phyloP scores from a whole-genome alignment of 2,113 vertebrate species.

The Oceanodroma tethys region DNA sequence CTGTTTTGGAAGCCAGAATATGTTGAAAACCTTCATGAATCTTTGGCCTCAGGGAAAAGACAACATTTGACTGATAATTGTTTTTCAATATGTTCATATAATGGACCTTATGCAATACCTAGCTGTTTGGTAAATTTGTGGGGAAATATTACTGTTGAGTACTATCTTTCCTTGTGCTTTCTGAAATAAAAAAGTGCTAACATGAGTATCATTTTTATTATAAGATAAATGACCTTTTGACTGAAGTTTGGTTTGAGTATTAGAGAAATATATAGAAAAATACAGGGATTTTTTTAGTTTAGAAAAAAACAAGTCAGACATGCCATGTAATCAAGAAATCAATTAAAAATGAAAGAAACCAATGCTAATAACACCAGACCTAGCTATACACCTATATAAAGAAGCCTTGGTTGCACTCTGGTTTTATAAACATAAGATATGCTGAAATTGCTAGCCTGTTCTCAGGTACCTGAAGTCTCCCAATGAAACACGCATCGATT shows the following conservation, averaged over 20 bases:
- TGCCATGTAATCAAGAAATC: neutral
- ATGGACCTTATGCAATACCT: neutral
- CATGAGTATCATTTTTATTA: neutral
- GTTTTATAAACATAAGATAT: neutral
- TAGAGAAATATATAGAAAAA: neutral
- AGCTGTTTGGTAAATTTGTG: neutral
- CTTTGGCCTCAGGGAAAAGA: neutral
- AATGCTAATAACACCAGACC: neutral
- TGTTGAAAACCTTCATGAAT: neutral
- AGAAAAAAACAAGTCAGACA: neutral
- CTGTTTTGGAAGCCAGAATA: neutral
- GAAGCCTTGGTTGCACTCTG: neutral
- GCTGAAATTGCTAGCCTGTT: neutral
- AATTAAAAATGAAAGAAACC: neutral
- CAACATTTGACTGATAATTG: neutral
- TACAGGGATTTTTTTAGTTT: neutral
- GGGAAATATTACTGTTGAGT: neutral
- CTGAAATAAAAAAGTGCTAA: neutral
- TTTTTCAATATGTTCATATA: neutral
- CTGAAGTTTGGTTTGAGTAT: neutral
- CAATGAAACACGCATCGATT: rapidly evolving
- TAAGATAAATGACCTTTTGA: neutral
- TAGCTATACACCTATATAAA: neutral
- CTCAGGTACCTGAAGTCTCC: neutral
- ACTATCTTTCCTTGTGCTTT: neutral